Evolutionary conservation across 1,140 invertebrate species (phyloP).

Genomic region (Agrypnia vestita): DNA sequence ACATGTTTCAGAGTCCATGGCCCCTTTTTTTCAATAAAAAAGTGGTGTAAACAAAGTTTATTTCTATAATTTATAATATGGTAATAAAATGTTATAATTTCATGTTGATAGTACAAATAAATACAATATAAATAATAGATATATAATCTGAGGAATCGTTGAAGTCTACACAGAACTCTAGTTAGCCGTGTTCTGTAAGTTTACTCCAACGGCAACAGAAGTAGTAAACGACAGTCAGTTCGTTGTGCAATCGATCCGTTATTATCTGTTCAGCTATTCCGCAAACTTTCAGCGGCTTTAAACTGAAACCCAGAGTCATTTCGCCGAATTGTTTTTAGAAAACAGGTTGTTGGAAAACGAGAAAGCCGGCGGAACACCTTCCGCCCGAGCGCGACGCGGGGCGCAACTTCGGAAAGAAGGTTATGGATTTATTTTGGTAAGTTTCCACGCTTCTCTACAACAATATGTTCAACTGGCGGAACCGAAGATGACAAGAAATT

Average conservation of each 20-base stretch:
- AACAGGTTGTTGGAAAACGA: slow-evolving; percentile 51
- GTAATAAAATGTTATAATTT: no score
- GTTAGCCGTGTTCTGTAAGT: no score
- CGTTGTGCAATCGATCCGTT: slow-evolving; percentile 51
- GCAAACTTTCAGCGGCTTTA: slow-evolving; percentile 52
- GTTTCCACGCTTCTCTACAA: slow-evolving; percentile 25
- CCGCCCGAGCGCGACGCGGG: background rate
- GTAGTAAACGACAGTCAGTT: no score
- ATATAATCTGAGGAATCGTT: no score
- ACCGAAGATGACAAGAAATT: slow-evolving; percentile 56
- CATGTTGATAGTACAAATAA: no score
- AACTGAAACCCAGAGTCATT: slow-evolving; percentile 58
- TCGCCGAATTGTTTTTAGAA: slow-evolving; percentile 46
- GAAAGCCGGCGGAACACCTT: slow-evolving; percentile 34
- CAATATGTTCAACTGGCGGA: slow-evolving; percentile 49
- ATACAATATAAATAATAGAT: no score
- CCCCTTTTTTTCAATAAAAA: no score
- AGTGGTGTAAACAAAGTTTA: no score
- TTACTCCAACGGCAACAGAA: no score
- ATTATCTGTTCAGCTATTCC: slow-evolving; percentile 50
- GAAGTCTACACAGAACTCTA: no score
- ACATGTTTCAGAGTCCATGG: no score
- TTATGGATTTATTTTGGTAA: slow-evolving; percentile 43
- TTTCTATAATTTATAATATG: no score
- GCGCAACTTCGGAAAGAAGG: background rate